Evolutionary conservation across 2,113 vertebrate genomes (phyloP).

Genomic region (Gobio gobio): DNA sequence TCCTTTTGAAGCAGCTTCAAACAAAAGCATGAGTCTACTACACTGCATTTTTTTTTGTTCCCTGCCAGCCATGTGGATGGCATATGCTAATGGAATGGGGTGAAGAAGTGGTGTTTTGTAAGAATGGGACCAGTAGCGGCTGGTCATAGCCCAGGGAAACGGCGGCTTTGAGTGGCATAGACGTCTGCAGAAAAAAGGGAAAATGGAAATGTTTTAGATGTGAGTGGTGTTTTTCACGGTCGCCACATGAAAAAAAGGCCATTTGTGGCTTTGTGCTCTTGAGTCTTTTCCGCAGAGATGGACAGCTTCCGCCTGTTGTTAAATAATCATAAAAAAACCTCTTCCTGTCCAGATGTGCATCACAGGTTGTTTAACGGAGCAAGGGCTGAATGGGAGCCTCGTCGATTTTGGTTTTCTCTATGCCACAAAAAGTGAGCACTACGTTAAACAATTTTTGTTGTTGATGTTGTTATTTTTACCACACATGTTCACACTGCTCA

Average conservation of each 20-base stretch:
- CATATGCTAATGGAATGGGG: constrained; percentile 81
- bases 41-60: constrained; percentile 75
- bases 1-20: constrained; percentile 80
- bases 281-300: constrained; percentile 71
- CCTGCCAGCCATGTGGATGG: constrained; percentile 87
- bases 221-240: constrained; percentile 73
- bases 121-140: constrained; percentile 75
- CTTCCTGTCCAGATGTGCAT: constrained; percentile 71
- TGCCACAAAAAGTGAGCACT: neutral
- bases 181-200: constrained; percentile 67
- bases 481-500: neutral
- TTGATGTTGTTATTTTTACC: too few species aligned
- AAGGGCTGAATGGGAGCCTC: constrained; percentile 60
- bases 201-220: constrained; percentile 79
- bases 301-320: constrained; percentile 74
- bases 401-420: constrained; percentile 59
- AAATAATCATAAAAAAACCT: constrained; percentile 64
- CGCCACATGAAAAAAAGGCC: constrained; percentile 80
- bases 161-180: constrained; percentile 75
- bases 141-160: constrained; percentile 75
- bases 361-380: constrained; percentile 58
- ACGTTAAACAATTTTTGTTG: too few species aligned
- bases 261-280: constrained; percentile 75
- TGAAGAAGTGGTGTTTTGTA: constrained; percentile 65
- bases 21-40: constrained; percentile 67